These are phyloP conservation scores for Macaca nemestrina DNA, from an alignment of 2,113 vertebrate genomes.

Conservation along the genomic window DNA sequence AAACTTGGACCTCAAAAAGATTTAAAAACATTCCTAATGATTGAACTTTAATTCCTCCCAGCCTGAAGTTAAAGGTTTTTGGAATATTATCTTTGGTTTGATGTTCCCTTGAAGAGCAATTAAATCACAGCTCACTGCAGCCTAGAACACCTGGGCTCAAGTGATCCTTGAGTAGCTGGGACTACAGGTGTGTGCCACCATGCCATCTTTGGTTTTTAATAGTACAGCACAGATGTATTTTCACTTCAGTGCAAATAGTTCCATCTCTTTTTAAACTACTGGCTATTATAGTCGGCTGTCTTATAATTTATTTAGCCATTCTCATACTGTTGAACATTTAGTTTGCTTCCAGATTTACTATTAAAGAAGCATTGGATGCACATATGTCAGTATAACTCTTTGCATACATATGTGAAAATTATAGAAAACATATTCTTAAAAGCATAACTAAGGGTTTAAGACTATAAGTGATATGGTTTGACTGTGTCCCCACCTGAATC, in stretches of 20 bases:
- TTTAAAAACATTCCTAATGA: too few relatives aligned
- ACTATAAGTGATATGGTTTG: not conserved
- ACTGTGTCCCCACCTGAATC: too few relatives aligned
- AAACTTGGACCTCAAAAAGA: too few relatives aligned
- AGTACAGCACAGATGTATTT: not conserved
- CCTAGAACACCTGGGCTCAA: too few relatives aligned
- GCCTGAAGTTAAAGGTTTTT: too few relatives aligned
- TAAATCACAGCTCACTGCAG: too few relatives aligned
- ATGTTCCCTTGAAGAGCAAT: too few relatives aligned
- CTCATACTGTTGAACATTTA: not conserved
- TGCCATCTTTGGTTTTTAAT: not conserved
- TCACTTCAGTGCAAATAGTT: not conserved
- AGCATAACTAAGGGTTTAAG: not conserved
- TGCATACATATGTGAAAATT: not conserved
- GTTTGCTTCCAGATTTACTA: conserved; percentile 24
- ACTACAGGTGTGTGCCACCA: too few relatives aligned
- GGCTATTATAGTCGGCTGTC: not conserved
- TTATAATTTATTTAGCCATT: not conserved
- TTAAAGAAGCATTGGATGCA: not conserved
- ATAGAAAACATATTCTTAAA: not conserved
- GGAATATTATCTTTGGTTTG: too few relatives aligned
- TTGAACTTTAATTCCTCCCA: too few relatives aligned
- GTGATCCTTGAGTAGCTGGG: too few relatives aligned
- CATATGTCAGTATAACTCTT: not conserved
- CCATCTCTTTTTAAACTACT: not conserved